These are phyloP conservation scores for Arctia plantaginis DNA, from an alignment of 2,888 invertebrate species.

Conservation along the genomic window DNA sequence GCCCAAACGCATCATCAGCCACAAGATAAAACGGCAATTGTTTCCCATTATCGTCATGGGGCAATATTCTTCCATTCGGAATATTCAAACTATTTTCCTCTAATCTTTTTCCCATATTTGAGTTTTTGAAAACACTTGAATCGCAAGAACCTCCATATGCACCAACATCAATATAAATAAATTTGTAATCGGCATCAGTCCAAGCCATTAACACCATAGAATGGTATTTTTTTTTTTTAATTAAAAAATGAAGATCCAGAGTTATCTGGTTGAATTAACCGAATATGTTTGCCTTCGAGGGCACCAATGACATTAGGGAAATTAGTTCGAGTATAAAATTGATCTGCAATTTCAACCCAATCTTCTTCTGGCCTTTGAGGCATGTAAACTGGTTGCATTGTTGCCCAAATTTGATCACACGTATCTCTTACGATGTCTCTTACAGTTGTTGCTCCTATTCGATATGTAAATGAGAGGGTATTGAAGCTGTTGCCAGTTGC, in stretches of 20 bases:
- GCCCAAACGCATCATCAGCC: no score
- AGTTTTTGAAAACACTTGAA: no score
- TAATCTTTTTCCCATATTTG: not conserved
- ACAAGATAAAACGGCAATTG: not conserved
- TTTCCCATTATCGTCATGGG: not conserved
- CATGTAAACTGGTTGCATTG: no score
- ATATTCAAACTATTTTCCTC: not conserved
- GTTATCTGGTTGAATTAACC: constrained; percentile 43
- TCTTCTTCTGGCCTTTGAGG: not conserved
- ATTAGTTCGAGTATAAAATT: constrained; percentile 48
- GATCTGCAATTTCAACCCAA: constrained; percentile 52
- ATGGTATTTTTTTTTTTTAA: not conserved
- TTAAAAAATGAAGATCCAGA: constrained; percentile 6
- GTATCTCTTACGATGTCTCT: constrained; percentile 49
- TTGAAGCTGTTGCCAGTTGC: constrained; percentile 3
- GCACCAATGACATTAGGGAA: constrained; percentile 61
- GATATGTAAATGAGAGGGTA: not conserved
- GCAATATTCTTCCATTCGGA: not conserved
- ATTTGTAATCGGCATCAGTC: no score
- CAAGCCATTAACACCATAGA: no score
- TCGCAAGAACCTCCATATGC: no score
- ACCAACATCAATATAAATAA: no score
- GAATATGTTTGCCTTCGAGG: constrained; percentile 55
- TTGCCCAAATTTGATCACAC: constrained; percentile 50
- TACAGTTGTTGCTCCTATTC: constrained; percentile 22